Percentiles rank a stretch among this genome's conserved stretches.
Evolutionary conservation across 2,888 invertebrate species (phyloP).

Genomic region (Bibio marci): DNA sequence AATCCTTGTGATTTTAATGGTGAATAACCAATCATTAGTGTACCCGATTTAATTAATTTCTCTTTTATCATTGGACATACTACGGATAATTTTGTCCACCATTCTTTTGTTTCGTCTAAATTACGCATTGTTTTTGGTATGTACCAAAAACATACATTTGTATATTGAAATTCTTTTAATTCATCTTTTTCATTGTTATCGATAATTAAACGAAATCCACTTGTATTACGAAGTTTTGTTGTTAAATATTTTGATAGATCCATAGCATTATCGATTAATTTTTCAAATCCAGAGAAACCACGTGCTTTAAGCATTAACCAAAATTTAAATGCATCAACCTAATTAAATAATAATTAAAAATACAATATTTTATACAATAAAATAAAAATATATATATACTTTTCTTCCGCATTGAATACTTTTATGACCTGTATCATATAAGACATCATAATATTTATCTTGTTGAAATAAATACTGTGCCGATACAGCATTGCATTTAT

Average conservation of each 20-base stretch:
- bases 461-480: slow-evolving; percentile 68
- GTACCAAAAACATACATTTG: slow-evolving; percentile 87
- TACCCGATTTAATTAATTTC: slow-evolving; percentile 42
- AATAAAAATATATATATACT: slow-evolving; percentile 23
- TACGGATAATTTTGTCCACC: slow-evolving; percentile 33
- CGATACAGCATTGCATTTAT: slow-evolving; percentile 49
- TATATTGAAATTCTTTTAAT: slow-evolving; percentile 40
- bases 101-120: slow-evolving; percentile 27
- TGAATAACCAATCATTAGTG: slow-evolving; percentile 60
- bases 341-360: slow-evolving; percentile 9
- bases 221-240: slow-evolving; percentile 31
- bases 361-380: neutral
- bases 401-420: slow-evolving; percentile 86
- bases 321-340: slow-evolving; percentile 76
- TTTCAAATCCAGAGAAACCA: slow-evolving; percentile 41
- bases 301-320: slow-evolving; percentile 86
- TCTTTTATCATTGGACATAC: slow-evolving; percentile 55
- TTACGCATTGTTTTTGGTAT: slow-evolving; percentile 37
- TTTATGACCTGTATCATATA: slow-evolving; percentile 70
- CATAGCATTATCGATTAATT: slow-evolving; percentile 47
- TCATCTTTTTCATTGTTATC: slow-evolving; percentile 15
- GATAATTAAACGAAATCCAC: slow-evolving; percentile 45
- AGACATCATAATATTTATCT: slow-evolving; percentile 67
- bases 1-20: slow-evolving; percentile 41
- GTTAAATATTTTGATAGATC: slow-evolving; percentile 40